Conservation (phyloP, 2,888 invertebrate species). For the Ennomos fuscantarius region DNA sequence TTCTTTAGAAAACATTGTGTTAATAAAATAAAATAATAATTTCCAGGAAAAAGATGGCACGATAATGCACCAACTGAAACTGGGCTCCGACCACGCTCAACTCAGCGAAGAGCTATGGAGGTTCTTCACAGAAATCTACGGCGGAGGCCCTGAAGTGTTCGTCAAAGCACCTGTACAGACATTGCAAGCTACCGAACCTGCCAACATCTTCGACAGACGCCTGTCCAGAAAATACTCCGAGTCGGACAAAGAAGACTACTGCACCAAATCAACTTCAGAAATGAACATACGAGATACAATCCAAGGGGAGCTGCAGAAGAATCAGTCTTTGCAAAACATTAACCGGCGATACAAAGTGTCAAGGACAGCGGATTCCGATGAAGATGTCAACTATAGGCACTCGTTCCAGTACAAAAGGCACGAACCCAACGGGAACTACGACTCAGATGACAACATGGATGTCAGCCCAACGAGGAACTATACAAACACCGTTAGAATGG, state of each 20-base stretch:
- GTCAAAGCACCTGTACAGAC: slow-evolving; percentile 56
- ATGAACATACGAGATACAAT: slow-evolving; percentile 64
- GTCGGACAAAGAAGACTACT: slow-evolving; percentile 77
- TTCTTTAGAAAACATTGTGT: too few relatives aligned
- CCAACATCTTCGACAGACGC: slow-evolving; percentile 42
- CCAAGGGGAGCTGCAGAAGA: slow-evolving; percentile 70
- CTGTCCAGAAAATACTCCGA: slow-evolving; percentile 68
- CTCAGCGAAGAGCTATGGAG: slow-evolving; percentile 94
- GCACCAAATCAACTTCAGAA: slow-evolving; percentile 72
- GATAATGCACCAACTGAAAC: slow-evolving; percentile 68
- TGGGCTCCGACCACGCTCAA: slow-evolving; percentile 89
- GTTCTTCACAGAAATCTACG: slow-evolving; percentile 94
- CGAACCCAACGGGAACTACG: slow-evolving; percentile 71
- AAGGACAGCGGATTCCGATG: slow-evolving; percentile 66
- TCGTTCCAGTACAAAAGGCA: slow-evolving; percentile 59
- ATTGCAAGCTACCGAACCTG: slow-evolving; percentile 21
- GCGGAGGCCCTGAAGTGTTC: slow-evolving; percentile 94
- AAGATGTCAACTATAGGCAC: slow-evolving; percentile 64
- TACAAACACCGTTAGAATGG: slow-evolving; percentile 59
- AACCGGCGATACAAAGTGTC: slow-evolving; percentile 57
- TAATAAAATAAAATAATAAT: not conserved
- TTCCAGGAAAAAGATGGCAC: slow-evolving; percentile 74
- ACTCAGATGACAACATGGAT: slow-evolving; percentile 72
- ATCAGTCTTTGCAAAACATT: slow-evolving; percentile 78
- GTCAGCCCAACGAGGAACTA: slow-evolving; percentile 50